These are phyloP conservation scores for Paraescarpia echinospica DNA, from an alignment of 1,140 invertebrate genomes.

Conservation along the genomic window DNA sequence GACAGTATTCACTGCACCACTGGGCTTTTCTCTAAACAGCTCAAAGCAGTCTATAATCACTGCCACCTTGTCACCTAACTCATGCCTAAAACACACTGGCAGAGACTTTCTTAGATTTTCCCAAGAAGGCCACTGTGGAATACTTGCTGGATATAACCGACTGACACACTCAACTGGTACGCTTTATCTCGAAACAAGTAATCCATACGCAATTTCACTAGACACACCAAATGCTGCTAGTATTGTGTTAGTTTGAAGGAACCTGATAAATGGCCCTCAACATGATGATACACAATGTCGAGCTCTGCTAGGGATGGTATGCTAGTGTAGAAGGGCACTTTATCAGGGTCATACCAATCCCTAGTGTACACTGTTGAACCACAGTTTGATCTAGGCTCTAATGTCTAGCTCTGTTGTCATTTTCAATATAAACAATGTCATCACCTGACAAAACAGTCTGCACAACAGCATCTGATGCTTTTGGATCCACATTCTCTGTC, in stretches of 20 bases:
- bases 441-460: background rate
- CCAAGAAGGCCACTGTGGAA: conserved; percentile 14
- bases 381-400: background rate
- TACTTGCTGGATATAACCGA: conserved; percentile 11
- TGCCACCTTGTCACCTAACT: conserved; percentile 2
- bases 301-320: conserved; percentile 8
- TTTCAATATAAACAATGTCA: conserved; percentile 9
- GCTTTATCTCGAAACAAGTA: background rate
- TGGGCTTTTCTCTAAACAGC: conserved; percentile 3
- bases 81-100: background rate
- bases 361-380: background rate
- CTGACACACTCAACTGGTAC: background rate
- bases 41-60: background rate
- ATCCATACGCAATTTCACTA: background rate
- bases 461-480: background rate
- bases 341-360: background rate
- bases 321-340: conserved; percentile 16
- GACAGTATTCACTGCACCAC: background rate
- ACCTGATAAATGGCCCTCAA: background rate
- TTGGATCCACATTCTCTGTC: conserved; percentile 11
- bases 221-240: background rate
- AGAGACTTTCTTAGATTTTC: background rate
- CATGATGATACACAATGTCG: background rate
- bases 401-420: conserved; percentile 3
- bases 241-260: background rate